A percentile compares a stretch with the other conserved stretches of the same genome.
phyloP scores from a whole-genome alignment of 2,113 vertebrate genomes.

The Nipponia nippon region DNA sequence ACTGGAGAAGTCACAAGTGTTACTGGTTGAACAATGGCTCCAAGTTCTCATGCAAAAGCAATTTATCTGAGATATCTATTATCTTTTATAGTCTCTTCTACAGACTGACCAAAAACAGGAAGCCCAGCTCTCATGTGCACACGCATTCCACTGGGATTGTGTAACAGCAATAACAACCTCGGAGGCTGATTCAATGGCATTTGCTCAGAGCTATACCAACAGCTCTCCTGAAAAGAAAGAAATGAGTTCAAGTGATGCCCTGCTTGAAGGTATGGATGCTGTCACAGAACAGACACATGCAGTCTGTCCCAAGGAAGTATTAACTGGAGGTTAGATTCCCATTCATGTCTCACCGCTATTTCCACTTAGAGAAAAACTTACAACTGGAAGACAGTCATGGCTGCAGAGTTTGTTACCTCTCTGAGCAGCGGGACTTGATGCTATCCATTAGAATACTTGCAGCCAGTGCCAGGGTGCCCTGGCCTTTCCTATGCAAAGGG shows the following conservation, averaged over 20 bases:
- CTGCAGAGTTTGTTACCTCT: background rate
- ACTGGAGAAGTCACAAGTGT: conserved; percentile 20
- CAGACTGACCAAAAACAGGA: conserved; percentile 58
- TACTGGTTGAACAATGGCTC: background rate
- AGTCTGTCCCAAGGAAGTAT: background rate
- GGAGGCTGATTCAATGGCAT: background rate
- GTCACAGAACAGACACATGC: background rate
- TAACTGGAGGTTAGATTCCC: background rate
- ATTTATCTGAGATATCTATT: conserved; percentile 31
- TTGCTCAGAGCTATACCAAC: background rate
- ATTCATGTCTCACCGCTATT: background rate
- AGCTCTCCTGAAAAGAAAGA: background rate
- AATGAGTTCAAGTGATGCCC: background rate
- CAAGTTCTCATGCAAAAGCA: background rate
- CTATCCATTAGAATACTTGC: background rate
- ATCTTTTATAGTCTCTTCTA: conserved; percentile 28
- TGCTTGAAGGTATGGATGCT: background rate
- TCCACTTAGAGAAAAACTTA: background rate
- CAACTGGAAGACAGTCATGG: background rate
- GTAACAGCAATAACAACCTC: conserved; percentile 56
- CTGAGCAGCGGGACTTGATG: background rate
- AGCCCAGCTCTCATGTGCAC: conserved; percentile 12
- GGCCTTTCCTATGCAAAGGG: background rate
- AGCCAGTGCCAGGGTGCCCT: background rate
- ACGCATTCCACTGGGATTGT: conserved; percentile 60